Base-by-base conservation (phyloP, 2,888 invertebrate species). In the Mimumesa dahlbomi region DNA sequence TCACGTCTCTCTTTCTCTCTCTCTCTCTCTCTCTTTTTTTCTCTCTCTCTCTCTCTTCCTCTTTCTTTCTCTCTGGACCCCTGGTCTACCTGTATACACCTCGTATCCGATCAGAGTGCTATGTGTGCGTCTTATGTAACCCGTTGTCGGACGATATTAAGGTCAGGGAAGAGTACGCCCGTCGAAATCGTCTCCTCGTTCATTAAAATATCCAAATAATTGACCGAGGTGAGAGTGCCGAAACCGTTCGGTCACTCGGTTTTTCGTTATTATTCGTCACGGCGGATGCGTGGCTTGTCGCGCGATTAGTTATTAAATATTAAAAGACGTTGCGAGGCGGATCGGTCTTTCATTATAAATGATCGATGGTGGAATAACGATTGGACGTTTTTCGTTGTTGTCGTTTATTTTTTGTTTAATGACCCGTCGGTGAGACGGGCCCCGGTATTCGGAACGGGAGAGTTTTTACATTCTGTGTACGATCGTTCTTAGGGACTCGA, bases 1-100 rank as follows among this genome's bases (percentile, higher is more conserved):
- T 84, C 84, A 83, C 84, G 84, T 84, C 84, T 79, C 66, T 9
- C 34, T n/a, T n/a, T n/a, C n/a, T n/a, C n/a, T n/a, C n/a, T n/a
- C n/a, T n/a, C n/a, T n/a, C n/a, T n/a, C n/a, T n/a, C n/a, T n/a
- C n/a, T n/a, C n/a, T n/a, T n/a, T n/a, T n/a, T n/a, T n/a, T n/a
- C n/a, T n/a, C n/a, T n/a, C n/a, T n/a, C n/a, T n/a, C n/a, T n/a
- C n/a, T n/a, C n/a, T n/a, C n/a, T n/a, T n/a, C n/a, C n/a, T n/a
- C n/a, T n/a, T n/a, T n/a, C n/a, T n/a, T n/a, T n/a, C n/a, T n/a
- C n/a, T n/a, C n/a, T n/a, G n/a, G n/a, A n/a, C n/a, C n/a, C n/a
- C n/a, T 45, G 45, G 40, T 40, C 2, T 45, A 46, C 13, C 29
- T n/a, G 46, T 48, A n/a, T 31, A 21, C 38, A 38, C 22, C 21